A percentile compares a stretch with the other conserved stretches of the same genome.
These are phyloP conservation scores for Druon quercuslanigerum DNA, from an alignment of 1,140 invertebrate genomes.

Conservation along the genomic window DNA sequence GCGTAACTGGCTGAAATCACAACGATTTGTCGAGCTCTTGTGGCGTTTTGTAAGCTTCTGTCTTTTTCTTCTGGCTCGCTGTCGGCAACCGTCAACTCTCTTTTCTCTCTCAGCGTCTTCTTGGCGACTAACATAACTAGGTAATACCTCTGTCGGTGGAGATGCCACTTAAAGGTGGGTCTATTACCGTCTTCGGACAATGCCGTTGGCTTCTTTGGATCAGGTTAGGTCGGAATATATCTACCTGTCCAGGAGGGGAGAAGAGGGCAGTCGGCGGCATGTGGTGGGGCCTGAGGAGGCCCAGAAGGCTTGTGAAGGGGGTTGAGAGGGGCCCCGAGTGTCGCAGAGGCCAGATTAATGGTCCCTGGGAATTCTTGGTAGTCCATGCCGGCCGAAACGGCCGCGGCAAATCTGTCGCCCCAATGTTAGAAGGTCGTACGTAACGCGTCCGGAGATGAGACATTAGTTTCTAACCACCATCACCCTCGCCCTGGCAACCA, in stretches of 20 bases:
- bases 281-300: conserved; percentile 54
- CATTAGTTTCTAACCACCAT: conserved; percentile 13
- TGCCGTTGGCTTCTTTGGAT: conserved; percentile 56
- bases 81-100: not conserved
- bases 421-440: conserved; percentile 57
- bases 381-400: conserved; percentile 56
- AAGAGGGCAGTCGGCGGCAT: conserved; percentile 30
- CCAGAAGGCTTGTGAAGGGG: conserved; percentile 39
- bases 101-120: conserved; percentile 36
- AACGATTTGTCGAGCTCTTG: conserved; percentile 31
- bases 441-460: conserved; percentile 39
- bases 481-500: not conserved
- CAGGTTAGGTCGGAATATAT: conserved; percentile 53
- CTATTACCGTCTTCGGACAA: conserved; percentile 56
- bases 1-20: conserved; percentile 32
- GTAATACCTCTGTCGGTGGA: conserved; percentile 36
- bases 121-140: conserved; percentile 36
- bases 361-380: conserved; percentile 71
- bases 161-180: conserved; percentile 50
- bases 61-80: conserved; percentile 1
- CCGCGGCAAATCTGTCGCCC: conserved; percentile 49
- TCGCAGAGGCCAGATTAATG: conserved; percentile 73
- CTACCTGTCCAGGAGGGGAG: conserved; percentile 53
- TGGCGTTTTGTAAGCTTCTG: not conserved
- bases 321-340: conserved; percentile 57